These are phyloP conservation scores for Trinectes maculatus DNA, from an alignment of 2,113 vertebrate genomes.

Conservation along the genomic window DNA sequence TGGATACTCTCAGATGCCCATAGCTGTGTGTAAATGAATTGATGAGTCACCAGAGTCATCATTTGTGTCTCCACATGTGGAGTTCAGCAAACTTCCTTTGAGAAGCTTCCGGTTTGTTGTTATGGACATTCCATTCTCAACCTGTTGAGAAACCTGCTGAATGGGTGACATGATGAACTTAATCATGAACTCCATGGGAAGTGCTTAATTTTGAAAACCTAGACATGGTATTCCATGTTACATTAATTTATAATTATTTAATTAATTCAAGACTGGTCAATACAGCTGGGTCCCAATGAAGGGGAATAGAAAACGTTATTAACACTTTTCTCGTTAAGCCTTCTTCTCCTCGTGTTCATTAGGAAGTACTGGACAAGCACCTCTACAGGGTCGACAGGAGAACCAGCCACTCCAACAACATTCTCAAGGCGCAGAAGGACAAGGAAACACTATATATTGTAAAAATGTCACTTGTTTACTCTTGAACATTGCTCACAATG, in stretches of 20 bases:
- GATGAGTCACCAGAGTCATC: slow-evolving; percentile 40
- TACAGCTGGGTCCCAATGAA: too few species aligned
- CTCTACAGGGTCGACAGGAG: slow-evolving; percentile 64
- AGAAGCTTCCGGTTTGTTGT: slow-evolving; percentile 43
- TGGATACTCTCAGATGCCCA: too few species aligned
- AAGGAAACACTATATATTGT: slow-evolving; percentile 76
- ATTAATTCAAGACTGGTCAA: too few species aligned
- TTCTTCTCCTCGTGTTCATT: not conserved
- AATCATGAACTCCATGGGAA: too few species aligned
- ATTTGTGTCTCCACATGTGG: not conserved
- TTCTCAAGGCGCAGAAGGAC: slow-evolving; percentile 74
- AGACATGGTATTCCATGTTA: too few species aligned
- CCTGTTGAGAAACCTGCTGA: not conserved
- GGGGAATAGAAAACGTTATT: too few species aligned
- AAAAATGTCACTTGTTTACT: not conserved
- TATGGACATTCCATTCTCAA: not conserved
- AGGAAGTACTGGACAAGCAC: slow-evolving; percentile 71
- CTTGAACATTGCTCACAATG: too few species aligned
- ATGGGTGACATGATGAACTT: too few species aligned
- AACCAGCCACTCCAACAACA: slow-evolving; percentile 66
- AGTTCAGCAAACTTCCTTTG: slow-evolving; percentile 29
- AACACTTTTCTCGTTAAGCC: too few species aligned
- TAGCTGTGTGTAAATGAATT: not conserved
- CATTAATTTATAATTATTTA: too few species aligned
- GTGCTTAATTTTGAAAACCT: too few species aligned